A percentile compares a stretch with the other conserved stretches of the same genome.
These are phyloP conservation scores for Noctuana brunneofusca DNA, from an alignment of 2,888 invertebrate genomes.

Conservation along the genomic window DNA sequence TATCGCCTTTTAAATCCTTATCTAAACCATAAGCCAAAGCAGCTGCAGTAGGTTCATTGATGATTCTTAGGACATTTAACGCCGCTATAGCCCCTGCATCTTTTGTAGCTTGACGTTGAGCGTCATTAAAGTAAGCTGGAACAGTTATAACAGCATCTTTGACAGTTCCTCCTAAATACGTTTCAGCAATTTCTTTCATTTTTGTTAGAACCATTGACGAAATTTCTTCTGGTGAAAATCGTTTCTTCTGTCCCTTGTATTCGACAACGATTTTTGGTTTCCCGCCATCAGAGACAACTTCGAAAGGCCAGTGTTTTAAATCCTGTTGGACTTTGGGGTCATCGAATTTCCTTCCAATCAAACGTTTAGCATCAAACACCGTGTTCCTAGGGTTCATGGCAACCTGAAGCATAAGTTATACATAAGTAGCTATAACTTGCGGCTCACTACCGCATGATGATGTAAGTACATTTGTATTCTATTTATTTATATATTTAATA, in stretches of 20 bases:
- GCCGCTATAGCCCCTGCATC: slow-evolving; percentile 94
- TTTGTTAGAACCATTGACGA: slow-evolving; percentile 93
- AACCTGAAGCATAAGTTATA: slow-evolving; percentile 70
- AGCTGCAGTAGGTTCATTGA: slow-evolving; percentile 95
- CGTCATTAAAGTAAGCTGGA: slow-evolving; percentile 92
- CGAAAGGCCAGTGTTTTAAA: slow-evolving; percentile 93
- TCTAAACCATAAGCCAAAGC: slow-evolving; percentile 93
- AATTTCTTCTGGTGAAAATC: slow-evolving; percentile 92
- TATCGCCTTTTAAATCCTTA: slow-evolving; percentile 88
- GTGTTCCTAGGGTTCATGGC: slow-evolving; percentile 92
- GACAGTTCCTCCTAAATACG: slow-evolving; percentile 88
- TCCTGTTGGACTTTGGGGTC: slow-evolving; percentile 91
- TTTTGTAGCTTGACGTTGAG: slow-evolving; percentile 93
- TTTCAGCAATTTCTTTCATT: slow-evolving; percentile 92
- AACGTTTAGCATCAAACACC: slow-evolving; percentile 91
- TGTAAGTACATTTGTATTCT: background rate
- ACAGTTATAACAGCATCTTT: slow-evolving; percentile 92
- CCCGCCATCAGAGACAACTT: slow-evolving; percentile 85
- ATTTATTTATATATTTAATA: background rate
- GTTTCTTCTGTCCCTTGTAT: slow-evolving; percentile 88
- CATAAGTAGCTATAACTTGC: background rate
- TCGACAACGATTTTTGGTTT: slow-evolving; percentile 89
- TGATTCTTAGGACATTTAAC: slow-evolving; percentile 93
- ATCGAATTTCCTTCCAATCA: slow-evolving; percentile 91
- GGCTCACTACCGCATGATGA: background rate